Conservation (phyloP, 2,113 vertebrate species). For the Baryphthengus martii region DNA sequence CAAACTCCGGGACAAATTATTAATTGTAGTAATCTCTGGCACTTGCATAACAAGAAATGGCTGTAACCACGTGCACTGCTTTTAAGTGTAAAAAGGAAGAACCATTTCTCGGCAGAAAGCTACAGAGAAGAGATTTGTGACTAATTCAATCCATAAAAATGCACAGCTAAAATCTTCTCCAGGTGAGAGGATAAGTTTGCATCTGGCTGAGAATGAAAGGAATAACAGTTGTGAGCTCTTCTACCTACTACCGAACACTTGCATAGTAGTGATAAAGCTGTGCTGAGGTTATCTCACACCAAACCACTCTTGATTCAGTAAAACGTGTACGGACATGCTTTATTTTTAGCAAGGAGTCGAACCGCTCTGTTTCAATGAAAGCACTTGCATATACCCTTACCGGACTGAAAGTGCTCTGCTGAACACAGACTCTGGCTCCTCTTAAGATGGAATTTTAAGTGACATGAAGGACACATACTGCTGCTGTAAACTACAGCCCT, state of each 20-base stretch:
- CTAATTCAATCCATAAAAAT: neutral
- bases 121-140: neutral
- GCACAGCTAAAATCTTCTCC: neutral
- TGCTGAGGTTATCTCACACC: neutral
- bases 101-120: neutral
- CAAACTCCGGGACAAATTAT: neutral
- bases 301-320: neutral
- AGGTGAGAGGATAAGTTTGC: neutral
- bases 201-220: neutral
- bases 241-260: neutral
- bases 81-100: neutral
- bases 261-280: neutral
- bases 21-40: neutral
- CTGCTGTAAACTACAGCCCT: neutral
- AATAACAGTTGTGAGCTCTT: neutral
- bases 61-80: neutral
- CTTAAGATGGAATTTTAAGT: neutral
- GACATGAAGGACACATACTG: neutral
- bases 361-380: neutral
- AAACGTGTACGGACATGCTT: neutral
- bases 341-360: constrained; percentile 2
- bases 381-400: neutral
- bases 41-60: neutral
- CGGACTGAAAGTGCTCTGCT: neutral
- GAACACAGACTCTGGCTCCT: neutral